A percentile compares a stretch with the other conserved stretches of the same genome.
Evolutionary conservation across 1,140 invertebrate genomes (phyloP).

Genomic region (Drosophila erecta): DNA sequence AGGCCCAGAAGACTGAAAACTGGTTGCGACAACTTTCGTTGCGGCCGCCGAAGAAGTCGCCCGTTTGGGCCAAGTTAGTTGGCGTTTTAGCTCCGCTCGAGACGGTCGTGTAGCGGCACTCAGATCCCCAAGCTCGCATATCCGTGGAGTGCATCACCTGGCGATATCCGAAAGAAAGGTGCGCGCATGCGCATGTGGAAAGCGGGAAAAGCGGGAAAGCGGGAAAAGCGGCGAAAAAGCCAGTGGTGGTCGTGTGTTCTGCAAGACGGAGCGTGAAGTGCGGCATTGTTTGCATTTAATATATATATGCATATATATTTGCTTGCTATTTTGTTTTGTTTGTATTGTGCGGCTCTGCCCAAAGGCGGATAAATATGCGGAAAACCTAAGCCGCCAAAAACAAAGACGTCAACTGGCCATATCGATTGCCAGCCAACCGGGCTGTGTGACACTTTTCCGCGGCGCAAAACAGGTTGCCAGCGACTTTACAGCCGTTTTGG

Average conservation of each 20-base stretch:
- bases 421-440: constrained; percentile 30
- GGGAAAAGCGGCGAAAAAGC: constrained; percentile 30
- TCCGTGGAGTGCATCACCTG: neutral
- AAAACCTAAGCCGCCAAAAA: constrained; percentile 46
- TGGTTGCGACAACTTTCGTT: constrained; percentile 74
- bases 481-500: neutral
- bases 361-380: constrained; percentile 52
- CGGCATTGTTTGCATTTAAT: constrained; percentile 46
- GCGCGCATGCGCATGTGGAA: constrained; percentile 56
- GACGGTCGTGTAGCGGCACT: constrained; percentile 43
- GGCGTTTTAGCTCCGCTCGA: constrained; percentile 58
- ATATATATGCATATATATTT: constrained; percentile 2
- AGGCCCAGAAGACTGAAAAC: constrained; percentile 43
- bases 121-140: neutral
- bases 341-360: constrained; percentile 33
- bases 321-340: constrained; percentile 48
- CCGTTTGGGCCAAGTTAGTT: constrained; percentile 59
- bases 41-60: constrained; percentile 42
- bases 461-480: constrained; percentile 52
- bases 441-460: constrained; percentile 48
- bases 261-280: constrained; percentile 80
- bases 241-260: constrained; percentile 59
- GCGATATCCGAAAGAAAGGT: constrained; percentile 56
- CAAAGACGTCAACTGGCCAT: constrained; percentile 35
- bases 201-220: constrained; percentile 24